A percentile compares a stretch with the other conserved stretches of the same genome.
Evolutionary conservation across 2,888 invertebrate species (phyloP).

Genomic region (Lithophane semibrunnea): DNA sequence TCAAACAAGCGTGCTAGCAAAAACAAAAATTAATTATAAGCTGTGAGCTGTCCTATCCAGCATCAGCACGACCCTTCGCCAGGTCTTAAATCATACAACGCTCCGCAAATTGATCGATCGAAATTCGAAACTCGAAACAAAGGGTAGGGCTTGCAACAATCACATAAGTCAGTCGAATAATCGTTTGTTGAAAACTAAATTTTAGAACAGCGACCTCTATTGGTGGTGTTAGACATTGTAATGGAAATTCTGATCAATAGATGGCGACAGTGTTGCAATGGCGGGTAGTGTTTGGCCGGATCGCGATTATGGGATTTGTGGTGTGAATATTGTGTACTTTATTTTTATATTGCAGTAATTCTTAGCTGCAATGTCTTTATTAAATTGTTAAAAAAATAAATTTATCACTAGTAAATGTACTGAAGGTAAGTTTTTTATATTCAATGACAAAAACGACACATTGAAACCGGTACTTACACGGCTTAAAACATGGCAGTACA

Average conservation of each 20-base stretch:
- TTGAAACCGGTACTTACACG: slow-evolving; percentile 46
- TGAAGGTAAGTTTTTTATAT: slow-evolving; percentile 7
- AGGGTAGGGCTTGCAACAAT: slow-evolving; percentile 63
- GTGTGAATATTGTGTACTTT: background rate
- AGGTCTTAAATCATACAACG: slow-evolving; percentile 79
- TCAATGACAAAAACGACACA: slow-evolving; percentile 25
- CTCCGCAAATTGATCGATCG: slow-evolving; percentile 77
- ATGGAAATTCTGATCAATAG: slow-evolving; percentile 48
- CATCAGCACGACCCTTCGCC: slow-evolving; percentile 86
- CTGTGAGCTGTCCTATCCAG: slow-evolving; percentile 71
- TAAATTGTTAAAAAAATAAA: background rate
- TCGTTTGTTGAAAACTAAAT: slow-evolving; percentile 56
- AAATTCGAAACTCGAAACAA: slow-evolving; percentile 63
- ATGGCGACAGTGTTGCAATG: slow-evolving; percentile 52
- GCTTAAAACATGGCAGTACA: slow-evolving; percentile 62
- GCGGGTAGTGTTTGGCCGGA: slow-evolving; percentile 22
- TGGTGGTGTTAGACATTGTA: slow-evolving; percentile 38
- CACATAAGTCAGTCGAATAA: slow-evolving; percentile 67
- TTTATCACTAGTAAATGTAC: background rate
- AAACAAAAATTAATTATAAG: slow-evolving; percentile 74
- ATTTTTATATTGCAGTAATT: background rate
- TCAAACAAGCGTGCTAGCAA: slow-evolving; percentile 62
- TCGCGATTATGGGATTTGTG: slow-evolving; percentile 23
- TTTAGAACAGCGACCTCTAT: slow-evolving; percentile 64
- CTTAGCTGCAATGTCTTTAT: background rate